A percentile compares a stretch with the other conserved stretches of the same genome.
Evolutionary conservation across 64 coral and sea anemone genomes (phyloP).

Genomic region (Stichodactyla helianthus): DNA sequence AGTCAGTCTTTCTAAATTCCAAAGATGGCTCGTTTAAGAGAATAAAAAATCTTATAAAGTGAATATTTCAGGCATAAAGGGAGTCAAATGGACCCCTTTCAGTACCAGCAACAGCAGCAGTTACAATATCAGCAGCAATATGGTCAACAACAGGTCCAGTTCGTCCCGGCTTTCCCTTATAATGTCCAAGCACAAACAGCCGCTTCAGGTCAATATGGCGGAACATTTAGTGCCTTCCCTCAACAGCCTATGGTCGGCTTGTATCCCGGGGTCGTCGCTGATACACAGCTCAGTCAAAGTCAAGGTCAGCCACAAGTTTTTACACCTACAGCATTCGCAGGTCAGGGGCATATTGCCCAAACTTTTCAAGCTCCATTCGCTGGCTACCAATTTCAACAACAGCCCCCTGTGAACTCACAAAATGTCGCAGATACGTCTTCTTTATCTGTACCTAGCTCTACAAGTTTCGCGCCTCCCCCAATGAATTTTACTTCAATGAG

Average conservation of each 20-base stretch:
- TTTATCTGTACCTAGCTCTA: background rate
- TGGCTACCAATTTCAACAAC: slow-evolving; percentile 15
- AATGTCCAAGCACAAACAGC: slow-evolving; percentile 25
- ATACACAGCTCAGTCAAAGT: background rate
- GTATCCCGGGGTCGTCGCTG: background rate
- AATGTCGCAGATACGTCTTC: background rate
- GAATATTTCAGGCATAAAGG: background rate
- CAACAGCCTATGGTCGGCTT: slow-evolving; percentile 1
- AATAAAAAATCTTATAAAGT: background rate
- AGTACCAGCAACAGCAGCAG: slow-evolving; percentile 76
- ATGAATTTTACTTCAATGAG: background rate
- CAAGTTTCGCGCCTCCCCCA: background rate
- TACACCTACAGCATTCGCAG: background rate
- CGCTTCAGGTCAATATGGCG: slow-evolving; percentile 22
- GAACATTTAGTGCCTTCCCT: background rate
- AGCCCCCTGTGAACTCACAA: background rate
- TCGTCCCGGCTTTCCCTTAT: slow-evolving; percentile 25
- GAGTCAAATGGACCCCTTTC: slow-evolving; percentile 73
- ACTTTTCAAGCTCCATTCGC: background rate
- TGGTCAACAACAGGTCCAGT: slow-evolving; percentile 62
- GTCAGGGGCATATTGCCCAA: slow-evolving; percentile 11
- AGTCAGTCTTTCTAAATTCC: background rate
- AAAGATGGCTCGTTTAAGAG: background rate
- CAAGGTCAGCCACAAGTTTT: slow-evolving; percentile 52
- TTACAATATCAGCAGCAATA: slow-evolving; percentile 70